These are phyloP conservation scores for Psix sp. DNA, from an alignment of 1,140 invertebrate species.

Conservation along the genomic window DNA sequence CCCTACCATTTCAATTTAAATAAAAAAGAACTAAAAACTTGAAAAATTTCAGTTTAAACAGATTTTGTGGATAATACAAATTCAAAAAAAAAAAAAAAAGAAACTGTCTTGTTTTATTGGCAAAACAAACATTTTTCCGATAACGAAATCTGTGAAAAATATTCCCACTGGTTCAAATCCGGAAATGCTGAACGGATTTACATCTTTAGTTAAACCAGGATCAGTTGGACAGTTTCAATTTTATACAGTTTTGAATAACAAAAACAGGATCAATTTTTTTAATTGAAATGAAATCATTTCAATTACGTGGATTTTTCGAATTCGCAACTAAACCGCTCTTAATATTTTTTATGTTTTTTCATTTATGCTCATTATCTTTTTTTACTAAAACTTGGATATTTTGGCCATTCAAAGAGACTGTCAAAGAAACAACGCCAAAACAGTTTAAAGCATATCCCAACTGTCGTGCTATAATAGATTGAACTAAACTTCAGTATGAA, in stretches of 20 bases:
- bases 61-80: constrained; percentile 7
- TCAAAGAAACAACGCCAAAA: constrained; percentile 7
- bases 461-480: constrained; percentile 24
- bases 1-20: no score
- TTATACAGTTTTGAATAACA: constrained; percentile 12
- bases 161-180: constrained; percentile 1
- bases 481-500: constrained; percentile 15
- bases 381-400: constrained; percentile 20
- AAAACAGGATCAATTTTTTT: constrained; percentile 13
- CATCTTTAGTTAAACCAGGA: constrained; percentile 9
- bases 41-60: constrained; percentile 13
- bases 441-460: constrained; percentile 12
- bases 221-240: neutral
- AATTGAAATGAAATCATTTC: constrained; percentile 25
- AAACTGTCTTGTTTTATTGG: constrained; percentile 20
- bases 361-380: constrained; percentile 11
- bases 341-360: constrained; percentile 12
- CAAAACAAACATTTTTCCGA: constrained; percentile 10
- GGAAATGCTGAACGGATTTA: constrained; percentile 9
- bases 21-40: neutral
- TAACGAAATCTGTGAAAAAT: neutral
- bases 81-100: neutral
- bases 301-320: constrained; percentile 14
- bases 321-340: constrained; percentile 5
- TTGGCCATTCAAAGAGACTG: constrained; percentile 21